These are phyloP conservation scores for Carterocephalus palaemon DNA, from an alignment of 2,888 invertebrate species.

Conservation along the genomic window DNA sequence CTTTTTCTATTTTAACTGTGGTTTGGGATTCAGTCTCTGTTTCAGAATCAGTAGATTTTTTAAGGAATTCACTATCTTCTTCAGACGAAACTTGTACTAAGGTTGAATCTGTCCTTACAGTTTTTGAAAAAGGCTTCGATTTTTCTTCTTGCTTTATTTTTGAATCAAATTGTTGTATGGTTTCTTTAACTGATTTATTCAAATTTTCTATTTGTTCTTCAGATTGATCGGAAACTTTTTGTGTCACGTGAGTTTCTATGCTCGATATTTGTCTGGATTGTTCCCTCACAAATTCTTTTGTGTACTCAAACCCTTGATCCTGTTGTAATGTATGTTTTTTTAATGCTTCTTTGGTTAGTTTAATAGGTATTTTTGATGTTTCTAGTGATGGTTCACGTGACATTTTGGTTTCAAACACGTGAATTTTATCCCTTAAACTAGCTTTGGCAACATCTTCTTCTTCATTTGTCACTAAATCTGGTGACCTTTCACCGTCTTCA, in stretches of 20 bases:
- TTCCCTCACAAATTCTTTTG: conserved; percentile 74
- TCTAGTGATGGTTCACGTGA: conserved; percentile 63
- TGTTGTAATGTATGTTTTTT: conserved; percentile 73
- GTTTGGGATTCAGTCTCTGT: conserved; percentile 77
- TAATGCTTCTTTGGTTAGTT: conserved; percentile 73
- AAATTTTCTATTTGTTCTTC: conserved; percentile 55
- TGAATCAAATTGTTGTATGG: conserved; percentile 68
- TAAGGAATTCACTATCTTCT: conserved; percentile 74
- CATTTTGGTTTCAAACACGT: conserved; percentile 72
- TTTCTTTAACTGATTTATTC: conserved; percentile 70
- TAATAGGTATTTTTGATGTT: conserved; percentile 60
- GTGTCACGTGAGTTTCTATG: conserved; percentile 45
- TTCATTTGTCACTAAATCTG: conserved; percentile 62
- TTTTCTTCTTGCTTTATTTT: conserved; percentile 63
- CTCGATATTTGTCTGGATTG: conserved; percentile 67
- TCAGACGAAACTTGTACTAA: conserved; percentile 75
- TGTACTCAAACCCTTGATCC: conserved; percentile 71
- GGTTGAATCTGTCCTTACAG: conserved; percentile 73
- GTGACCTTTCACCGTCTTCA: conserved; percentile 67
- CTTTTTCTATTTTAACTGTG: conserved; percentile 65
- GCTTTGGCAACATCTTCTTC: conserved; percentile 74
- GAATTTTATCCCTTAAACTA: conserved; percentile 66
- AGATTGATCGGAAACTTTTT: conserved; percentile 51
- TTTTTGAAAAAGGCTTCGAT: conserved; percentile 56
- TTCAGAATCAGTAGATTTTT: conserved; percentile 75